Conservation (phyloP, 2,888 invertebrate species). For the Xylophagus ater region DNA sequence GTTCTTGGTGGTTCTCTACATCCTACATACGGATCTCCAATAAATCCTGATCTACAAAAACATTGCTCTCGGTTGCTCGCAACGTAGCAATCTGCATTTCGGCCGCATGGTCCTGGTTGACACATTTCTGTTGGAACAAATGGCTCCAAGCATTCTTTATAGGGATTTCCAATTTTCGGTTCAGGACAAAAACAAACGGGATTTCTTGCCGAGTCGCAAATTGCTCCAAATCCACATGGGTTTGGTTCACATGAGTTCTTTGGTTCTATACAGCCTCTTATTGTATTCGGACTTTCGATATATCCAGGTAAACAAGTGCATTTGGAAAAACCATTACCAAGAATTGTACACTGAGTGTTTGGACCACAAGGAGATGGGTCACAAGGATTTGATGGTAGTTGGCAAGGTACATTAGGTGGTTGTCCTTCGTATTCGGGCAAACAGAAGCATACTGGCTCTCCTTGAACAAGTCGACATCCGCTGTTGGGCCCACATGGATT, state of each 20-base stretch:
- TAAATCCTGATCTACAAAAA: constrained; percentile 63
- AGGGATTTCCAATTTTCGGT: constrained; percentile 72
- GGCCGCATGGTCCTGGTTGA: constrained; percentile 71
- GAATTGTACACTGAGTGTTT: constrained; percentile 70
- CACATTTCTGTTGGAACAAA: constrained; percentile 53
- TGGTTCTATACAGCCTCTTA: constrained; percentile 70
- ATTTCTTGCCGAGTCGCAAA: constrained; percentile 64
- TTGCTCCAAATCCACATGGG: constrained; percentile 65
- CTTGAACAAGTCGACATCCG: constrained; percentile 65
- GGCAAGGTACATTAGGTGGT: constrained; percentile 62
- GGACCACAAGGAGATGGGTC: constrained; percentile 79
- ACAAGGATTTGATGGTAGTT: constrained; percentile 65
- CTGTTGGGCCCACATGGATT: constrained; percentile 78
- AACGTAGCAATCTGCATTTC: constrained; percentile 74
- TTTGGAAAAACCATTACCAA: constrained; percentile 71
- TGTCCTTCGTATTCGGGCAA: constrained; percentile 77
- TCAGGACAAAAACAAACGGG: constrained; percentile 82
- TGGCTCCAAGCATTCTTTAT: constrained; percentile 56
- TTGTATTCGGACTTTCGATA: constrained; percentile 77
- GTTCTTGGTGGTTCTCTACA: constrained; percentile 56
- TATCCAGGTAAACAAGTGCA: constrained; percentile 77
- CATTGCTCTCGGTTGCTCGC: constrained; percentile 73
- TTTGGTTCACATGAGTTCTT: constrained; percentile 73
- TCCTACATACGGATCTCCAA: constrained; percentile 70
- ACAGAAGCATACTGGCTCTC: constrained; percentile 75